Evolutionary conservation across 1,140 invertebrate genomes (phyloP).

Genomic region (Agrilus planipennis): DNA sequence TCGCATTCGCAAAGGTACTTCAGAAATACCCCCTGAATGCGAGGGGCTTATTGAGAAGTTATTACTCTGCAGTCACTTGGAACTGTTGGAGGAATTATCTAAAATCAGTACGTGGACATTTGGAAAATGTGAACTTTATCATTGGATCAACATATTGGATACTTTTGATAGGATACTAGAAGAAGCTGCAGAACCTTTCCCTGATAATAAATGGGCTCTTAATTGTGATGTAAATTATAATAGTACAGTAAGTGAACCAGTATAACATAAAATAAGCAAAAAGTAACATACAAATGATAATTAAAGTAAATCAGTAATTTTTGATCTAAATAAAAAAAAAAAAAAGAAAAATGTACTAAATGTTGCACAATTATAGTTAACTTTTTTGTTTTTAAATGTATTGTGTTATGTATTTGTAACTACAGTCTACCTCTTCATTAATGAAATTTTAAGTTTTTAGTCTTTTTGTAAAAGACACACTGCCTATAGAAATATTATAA

Average conservation of each 20-base stretch:
- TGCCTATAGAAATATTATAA: too few relatives aligned
- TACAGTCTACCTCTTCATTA: too few relatives aligned
- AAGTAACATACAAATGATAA: too few relatives aligned
- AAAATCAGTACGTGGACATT: conserved; percentile 77
- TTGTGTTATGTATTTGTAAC: too few relatives aligned
- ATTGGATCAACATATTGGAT: conserved; percentile 83
- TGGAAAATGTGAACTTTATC: conserved; percentile 83
- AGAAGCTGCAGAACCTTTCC: conserved; percentile 51
- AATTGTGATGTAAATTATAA: conserved; percentile 60
- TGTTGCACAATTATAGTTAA: too few relatives aligned
- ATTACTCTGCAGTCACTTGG: conserved; percentile 55
- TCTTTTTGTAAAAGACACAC: too few relatives aligned
- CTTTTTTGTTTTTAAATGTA: too few relatives aligned
- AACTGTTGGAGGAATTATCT: conserved; percentile 60
- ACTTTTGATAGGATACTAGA: conserved; percentile 73
- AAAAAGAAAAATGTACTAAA: too few relatives aligned
- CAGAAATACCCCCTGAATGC: conserved; percentile 79
- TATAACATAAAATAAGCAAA: too few relatives aligned
- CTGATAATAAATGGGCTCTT: conserved; percentile 62
- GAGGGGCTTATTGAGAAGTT: conserved; percentile 67
- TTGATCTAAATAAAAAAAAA: too few relatives aligned
- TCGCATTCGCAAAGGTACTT: conserved; percentile 78
- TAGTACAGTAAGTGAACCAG: conserved; percentile 14
- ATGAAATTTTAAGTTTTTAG: too few relatives aligned
- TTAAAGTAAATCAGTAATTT: too few relatives aligned